Evolutionary conservation across 1,140 invertebrate species (phyloP), one percentile per base, ranked within the genome.

Genomic region (Micrasema minimum): DNA sequence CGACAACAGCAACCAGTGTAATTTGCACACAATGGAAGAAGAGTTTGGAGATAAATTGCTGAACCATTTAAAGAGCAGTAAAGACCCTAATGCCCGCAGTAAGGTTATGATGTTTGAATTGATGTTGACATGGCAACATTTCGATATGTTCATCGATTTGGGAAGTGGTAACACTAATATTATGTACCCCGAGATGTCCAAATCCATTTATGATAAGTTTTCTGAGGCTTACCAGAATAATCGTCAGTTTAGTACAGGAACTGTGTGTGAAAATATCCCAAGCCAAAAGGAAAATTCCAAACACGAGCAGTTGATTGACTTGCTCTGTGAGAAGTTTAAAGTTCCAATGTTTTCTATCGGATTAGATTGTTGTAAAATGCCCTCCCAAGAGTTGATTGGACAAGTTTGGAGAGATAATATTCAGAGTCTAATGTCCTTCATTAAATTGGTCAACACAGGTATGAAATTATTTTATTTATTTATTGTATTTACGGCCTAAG

Each of bases 351-450:
- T 87, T n/a, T 87, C 87, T 0, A 80, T 88, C 22, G 88, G 88
- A 1, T 69, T 90, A 5, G 86, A 89, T 48, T 96, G 94, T 76
- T 96, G 94, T 77, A 92, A 92, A 73, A 92, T 92, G 85, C 93
- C 94, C 0, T 67, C 77, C 1, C 82, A 89, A 11, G 80, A 81
- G 3, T 83, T 88, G 9, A 86, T 96, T 23, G 89, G 89, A 0
- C 85, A 82, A 45, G 86, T 94, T 4, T 96, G 93, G 93, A 86
- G 88, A 65, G 86, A 90, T 41, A 91, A 91, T 79, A 82, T 96
- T 45, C 77, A 84, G 14, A 89, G 92, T 1, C 79, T 94, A 0
- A 89, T 91, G 82, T 88, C 81, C 79, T 92, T 87, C 71, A 88
- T 82, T 2, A 81, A 83, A 22, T 72, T 85, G 51, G 84, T 85